Evolutionary conservation across 1,140 invertebrate genomes (phyloP).

Genomic region (Eufriesea mexicana): DNA sequence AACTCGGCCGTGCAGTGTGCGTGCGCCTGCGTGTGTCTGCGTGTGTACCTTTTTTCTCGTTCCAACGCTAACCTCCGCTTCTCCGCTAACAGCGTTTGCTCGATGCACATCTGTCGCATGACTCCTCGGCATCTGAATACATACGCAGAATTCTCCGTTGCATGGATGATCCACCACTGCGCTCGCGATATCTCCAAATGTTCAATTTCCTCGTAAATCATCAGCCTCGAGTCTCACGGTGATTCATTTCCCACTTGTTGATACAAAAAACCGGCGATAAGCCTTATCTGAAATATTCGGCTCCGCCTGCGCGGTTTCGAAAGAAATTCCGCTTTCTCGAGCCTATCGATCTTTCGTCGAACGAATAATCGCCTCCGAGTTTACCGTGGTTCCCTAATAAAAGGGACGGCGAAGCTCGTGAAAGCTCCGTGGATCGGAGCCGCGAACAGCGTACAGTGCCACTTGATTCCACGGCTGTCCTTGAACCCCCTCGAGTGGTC

Average conservation of each 20-base stretch:
- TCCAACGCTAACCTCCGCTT: no score
- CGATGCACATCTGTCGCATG: no score
- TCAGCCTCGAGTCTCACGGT: not conserved
- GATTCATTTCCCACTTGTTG: not conserved
- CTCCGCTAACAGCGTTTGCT: no score
- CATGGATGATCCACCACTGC: no score
- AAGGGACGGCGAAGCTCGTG: slow-evolving; percentile 19
- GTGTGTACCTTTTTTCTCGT: no score
- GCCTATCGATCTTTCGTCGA: not conserved
- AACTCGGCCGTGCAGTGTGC: no score
- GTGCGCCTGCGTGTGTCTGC: no score
- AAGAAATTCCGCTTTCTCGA: not conserved
- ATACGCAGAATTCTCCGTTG: no score
- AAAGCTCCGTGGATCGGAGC: slow-evolving; percentile 23
- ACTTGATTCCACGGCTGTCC: slow-evolving; percentile 69
- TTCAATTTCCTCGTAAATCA: not conserved
- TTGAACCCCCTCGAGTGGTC: slow-evolving; percentile 75
- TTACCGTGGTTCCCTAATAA: not conserved
- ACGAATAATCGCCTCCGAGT: not conserved
- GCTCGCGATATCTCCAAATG: not conserved
- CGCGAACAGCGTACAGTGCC: slow-evolving; percentile 37
- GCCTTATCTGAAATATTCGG: not conserved
- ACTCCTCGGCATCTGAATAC: no score
- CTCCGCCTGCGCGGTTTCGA: not conserved
- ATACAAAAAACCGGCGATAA: no score